Evolutionary conservation across 2,797 vertebrate genomes (phyloP).

Genomic region (Acrocephalus scirpaceus): DNA sequence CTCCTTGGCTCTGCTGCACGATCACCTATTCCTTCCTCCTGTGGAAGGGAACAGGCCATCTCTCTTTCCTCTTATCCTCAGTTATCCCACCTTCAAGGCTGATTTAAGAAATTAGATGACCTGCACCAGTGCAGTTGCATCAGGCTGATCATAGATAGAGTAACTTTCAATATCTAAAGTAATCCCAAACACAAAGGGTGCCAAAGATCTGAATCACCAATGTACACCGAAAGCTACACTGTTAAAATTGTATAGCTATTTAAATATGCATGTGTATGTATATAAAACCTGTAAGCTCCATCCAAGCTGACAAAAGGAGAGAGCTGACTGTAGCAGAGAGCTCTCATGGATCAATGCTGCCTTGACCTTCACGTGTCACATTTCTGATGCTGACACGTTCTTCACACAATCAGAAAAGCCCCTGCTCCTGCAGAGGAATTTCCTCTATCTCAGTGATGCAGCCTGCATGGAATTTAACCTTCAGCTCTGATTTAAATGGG

Average conservation of each 20-base stretch:
- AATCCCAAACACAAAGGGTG: rapidly evolving
- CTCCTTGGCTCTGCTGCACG: rapidly evolving
- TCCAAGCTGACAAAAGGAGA: not conserved
- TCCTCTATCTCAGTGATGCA: constrained; percentile 26
- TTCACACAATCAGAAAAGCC: not conserved
- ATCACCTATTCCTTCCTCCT: not conserved
- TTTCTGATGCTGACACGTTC: constrained; percentile 37
- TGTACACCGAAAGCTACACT: not conserved
- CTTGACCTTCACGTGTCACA: not conserved
- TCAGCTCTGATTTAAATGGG: not conserved
- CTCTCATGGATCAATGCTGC: not conserved
- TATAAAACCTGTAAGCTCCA: not conserved
- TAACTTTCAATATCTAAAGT: not conserved
- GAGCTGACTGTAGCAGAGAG: not conserved
- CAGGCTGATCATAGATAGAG: not conserved
- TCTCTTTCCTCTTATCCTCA: not conserved
- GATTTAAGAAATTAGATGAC: not conserved
- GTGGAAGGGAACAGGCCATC: not conserved
- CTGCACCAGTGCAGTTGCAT: not conserved
- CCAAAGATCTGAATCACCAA: not conserved
- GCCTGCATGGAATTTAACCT: not conserved
- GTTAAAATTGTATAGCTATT: not conserved
- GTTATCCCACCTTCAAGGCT: not conserved
- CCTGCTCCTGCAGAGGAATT: not conserved
- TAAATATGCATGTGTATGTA: not conserved